Base-by-base conservation (phyloP, 2,888 invertebrate genomes). In the Oscheius myriophilus region DNA sequence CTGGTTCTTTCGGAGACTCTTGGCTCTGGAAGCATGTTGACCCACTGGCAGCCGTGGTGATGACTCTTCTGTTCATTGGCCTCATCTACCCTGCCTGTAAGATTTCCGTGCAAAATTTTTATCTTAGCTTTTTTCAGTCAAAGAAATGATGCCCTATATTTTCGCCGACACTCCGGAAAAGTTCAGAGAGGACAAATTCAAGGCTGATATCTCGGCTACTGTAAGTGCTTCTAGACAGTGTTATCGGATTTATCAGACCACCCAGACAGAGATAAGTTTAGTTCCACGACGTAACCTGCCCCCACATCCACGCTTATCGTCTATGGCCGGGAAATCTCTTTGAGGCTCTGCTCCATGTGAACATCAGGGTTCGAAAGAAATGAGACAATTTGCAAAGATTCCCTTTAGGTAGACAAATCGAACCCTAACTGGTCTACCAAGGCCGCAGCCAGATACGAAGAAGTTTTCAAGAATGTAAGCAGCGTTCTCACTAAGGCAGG, bases 271-370 rank as follows among this genome's bases (percentile, higher is more conserved):
- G n/a, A 9, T 61, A 23, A 42, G 21, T 59, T 23, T 21, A 67
- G 67, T 67, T 67, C 45, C 61, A 49, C 49, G 52, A 67, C 52
- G 61, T 67, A 4, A 43, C 42, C 14, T 67, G 59, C 52, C 52
- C 67, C 26, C 67, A 67, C 23, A 61, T 67, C 16, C 67, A 67
- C 21, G 67, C 61, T 23, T 67, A 61, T 52, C 39, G 67, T n/a
- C 53, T 67, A 9, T 67, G 67, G 67, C 67, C 67, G 7, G 43
- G 67, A 42, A 67, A 52, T 16, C 53, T 45, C 3, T 67, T 67
- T 26, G 61, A 67, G 14, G 67, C 61, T 23, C 59, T 61, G 12
- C 23, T 67, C 21, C 59, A 61, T 33, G 25, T 67, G n/a, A 67
- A 67, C 45, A 67, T 67, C 4, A 49, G 59, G 61, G 67, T 67